Base-by-base conservation (phyloP, 2,113 vertebrate genomes). In the Madoqua kirkii region DNA sequence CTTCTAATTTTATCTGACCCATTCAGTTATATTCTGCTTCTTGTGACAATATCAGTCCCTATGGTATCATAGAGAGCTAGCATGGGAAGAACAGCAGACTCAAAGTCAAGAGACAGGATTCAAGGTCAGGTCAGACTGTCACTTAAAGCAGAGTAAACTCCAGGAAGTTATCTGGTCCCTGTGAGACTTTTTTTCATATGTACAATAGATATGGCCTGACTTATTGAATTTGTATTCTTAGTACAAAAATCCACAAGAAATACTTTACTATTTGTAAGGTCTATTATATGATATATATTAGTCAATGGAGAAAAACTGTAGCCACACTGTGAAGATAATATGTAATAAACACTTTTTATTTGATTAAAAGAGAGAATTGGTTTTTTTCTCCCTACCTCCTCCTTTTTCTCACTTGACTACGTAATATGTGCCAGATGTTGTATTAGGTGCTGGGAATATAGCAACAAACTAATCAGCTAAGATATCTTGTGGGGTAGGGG, bases 1-100 rank as follows among this genome's bases (percentile, higher is more conserved):
- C 76, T 98, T 98, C 96, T 98, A 98, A 98, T 97, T 98, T 98
- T 98, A 95, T 93, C 94, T 97, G 93, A 97, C 92, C 97, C 94
- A 91, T 97, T 95, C 96, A 55, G 78, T 95, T 94, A 43, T 11
- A 43, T 64, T 45, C 62, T 95, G 59, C 92, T 89, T 71, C 71
- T 55, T 93, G 31, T 89, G 43, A 86, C 54, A 96, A 9, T 43
- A 64, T 52, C 88, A 23, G 21, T 84, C 86, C 6, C 82, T 64
- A 1, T 27, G 45, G 50, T 19, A 59, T 64, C 52, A 54, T 2
- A 90, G 40, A 96, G 54, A 92, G 45, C 16, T 50, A 76, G 29
- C 10, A 33, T 13, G 13, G 52, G n/a, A 81, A 93, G 54, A 93
- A 95, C 11, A 48, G 23, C 40, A 59, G 19, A 57, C 15, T 95